Percentiles rank a stretch among this genome's conserved stretches.
These are phyloP conservation scores for Halcyon chelicuti DNA, from an alignment of 2,797 vertebrate species.

Conservation along the genomic window DNA sequence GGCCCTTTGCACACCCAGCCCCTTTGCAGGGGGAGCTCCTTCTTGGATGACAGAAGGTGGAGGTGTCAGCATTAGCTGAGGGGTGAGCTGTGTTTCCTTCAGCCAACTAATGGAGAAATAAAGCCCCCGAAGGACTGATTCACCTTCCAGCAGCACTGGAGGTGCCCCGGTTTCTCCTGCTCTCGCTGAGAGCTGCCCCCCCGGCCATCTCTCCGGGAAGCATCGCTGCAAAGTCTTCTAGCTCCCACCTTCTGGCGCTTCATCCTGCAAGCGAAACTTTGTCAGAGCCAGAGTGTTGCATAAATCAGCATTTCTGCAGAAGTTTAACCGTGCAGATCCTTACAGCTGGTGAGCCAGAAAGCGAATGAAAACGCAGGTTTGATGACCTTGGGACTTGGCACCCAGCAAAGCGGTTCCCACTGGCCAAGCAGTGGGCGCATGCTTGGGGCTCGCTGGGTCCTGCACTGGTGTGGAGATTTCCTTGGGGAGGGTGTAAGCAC, in stretches of 20 bases:
- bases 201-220: accelerated
- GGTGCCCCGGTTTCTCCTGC: slow-evolving; percentile 25
- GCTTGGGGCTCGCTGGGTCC: background rate
- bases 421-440: accelerated
- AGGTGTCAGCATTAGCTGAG: background rate
- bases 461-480: background rate
- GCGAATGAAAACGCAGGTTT: background rate
- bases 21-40: background rate
- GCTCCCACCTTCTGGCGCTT: background rate
- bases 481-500: accelerated
- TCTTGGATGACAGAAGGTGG: background rate
- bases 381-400: background rate
- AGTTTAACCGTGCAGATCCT: background rate
- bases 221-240: background rate
- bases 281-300: background rate
- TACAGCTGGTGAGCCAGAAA: background rate
- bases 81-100: background rate
- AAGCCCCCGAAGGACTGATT: background rate
- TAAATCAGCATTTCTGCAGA: background rate
- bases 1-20: background rate
- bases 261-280: background rate
- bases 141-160: background rate
- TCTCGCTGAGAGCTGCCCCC: background rate
- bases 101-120: background rate
- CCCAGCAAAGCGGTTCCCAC: accelerated